Evolutionary conservation across 2,113 vertebrate species (phyloP), one percentile per base, ranked within the genome.

Genomic region (Ophthalmolycus amberensis): DNA sequence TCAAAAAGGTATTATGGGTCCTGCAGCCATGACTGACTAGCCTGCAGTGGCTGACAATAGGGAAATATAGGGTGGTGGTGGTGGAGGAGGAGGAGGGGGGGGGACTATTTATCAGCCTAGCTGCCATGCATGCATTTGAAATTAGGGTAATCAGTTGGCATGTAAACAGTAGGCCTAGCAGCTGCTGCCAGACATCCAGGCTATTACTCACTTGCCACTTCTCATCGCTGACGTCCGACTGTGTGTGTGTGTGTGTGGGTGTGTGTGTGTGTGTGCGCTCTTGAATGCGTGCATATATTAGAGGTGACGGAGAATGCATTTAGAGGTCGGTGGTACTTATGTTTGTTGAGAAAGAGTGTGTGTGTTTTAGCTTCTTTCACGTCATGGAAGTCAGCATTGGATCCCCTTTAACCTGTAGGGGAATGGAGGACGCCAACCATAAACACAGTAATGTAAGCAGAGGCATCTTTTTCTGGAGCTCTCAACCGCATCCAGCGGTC

Each of bases 71-170:
- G 73, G 71, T 65, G 65, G 64, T 12, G 71, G 52, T 69, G 65
- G 4, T 79, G 73, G 78, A 71, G 64, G 76, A 72, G 77, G 44
- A 54, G 32, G 75, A 6, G 70, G 56, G 63, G n/a, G 67, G 63
- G 79, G 65, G 82, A 77, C 84, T 93, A 96, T 96, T 96, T 64
- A 94, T 96, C 96, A 96, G 59, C 88, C 88, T 74, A 85, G 87
- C 90, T 92, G 92, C 90, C 91, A 92, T 94, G 91, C 92, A 90
- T 93, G 94, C 93, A 89, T 93, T 95, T 95, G 93, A 96, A 97
- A 97, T 97, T 96, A 97, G 96, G 95, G 95, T 96, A 96, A 97
- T 97, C 96, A 96, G 94, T 94, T 96, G 96, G 94, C 95, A 96
- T 96, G 96, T 96, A 97, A 96, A 96, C 95, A 95, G 91, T 90